These are phyloP conservation scores for Cheilosia vernalis DNA, from an alignment of 2,888 invertebrate genomes.

Conservation along the genomic window DNA sequence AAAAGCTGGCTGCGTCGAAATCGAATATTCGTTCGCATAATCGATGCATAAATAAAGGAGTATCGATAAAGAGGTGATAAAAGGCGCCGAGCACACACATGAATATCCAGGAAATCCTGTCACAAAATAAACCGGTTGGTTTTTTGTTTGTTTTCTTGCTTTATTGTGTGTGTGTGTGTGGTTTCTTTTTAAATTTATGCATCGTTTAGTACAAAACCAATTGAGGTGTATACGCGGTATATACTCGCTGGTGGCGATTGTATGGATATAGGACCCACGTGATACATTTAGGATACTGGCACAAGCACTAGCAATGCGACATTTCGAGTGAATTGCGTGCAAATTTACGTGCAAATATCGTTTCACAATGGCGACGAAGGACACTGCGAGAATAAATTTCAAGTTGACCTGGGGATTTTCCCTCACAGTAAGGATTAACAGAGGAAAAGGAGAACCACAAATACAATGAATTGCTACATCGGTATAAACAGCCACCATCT, in stretches of 20 bases:
- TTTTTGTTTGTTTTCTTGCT: neutral
- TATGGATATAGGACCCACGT: slow-evolving; percentile 1
- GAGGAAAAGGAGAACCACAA: neutral
- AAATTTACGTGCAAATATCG: neutral
- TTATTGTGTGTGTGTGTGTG: neutral
- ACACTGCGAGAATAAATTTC: slow-evolving; percentile 37
- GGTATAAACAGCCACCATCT: neutral
- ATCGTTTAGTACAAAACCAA: slow-evolving; percentile 36
- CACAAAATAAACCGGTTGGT: slow-evolving; percentile 2
- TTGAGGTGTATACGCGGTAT: neutral
- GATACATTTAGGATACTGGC: slow-evolving; percentile 13
- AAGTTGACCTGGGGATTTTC: slow-evolving; percentile 17
- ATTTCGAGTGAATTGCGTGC: slow-evolving; percentile 38
- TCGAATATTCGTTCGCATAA: slow-evolving; percentile 38
- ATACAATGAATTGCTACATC: neutral
- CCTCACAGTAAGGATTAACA: slow-evolving; percentile 18
- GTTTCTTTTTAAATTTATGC: slow-evolving; percentile 40
- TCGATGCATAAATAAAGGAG: slow-evolving; percentile 54
- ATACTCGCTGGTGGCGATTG: slow-evolving; percentile 4
- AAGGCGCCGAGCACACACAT: slow-evolving; percentile 14
- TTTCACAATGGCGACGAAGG: slow-evolving; percentile 26
- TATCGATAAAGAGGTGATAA: slow-evolving; percentile 39
- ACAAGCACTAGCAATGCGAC: neutral
- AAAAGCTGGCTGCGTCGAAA: neutral
- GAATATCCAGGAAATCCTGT: slow-evolving; percentile 20